Evolutionary conservation across 2,113 vertebrate genomes (phyloP), one percentile per base, ranked within the genome.

Genomic region (Zosterops pallidus): DNA sequence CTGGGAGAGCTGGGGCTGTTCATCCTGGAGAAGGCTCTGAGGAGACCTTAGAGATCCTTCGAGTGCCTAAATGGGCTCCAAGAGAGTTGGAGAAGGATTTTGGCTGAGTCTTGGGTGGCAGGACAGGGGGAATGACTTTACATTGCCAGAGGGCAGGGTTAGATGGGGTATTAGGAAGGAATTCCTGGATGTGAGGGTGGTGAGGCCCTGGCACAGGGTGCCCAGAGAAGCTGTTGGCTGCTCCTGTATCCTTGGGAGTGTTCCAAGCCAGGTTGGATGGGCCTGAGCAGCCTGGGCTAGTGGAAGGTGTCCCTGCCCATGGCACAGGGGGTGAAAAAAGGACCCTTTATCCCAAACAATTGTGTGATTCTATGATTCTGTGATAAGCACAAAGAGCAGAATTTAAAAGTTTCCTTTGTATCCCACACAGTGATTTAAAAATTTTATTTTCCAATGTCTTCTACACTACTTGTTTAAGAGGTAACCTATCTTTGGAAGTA

Each of bases 181-280:
- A 57, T 65, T 65, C 0, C 1, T 72, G 1, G 0, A 17, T 49
- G 14, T 2, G 35, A 42, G 31, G 14, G 21, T 57, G 50, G 9
- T 0, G 0, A 72, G 29, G 12, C 35, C 21, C 57, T 80, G 76
- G 50, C 57, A 7, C 31, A 59, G 62, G 44, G 3, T 76, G 6
- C 11, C 21, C 35, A 57, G 67, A 57, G 76, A 0, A 80, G 35
- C 31, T 80, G 67, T 7, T 7, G 50, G 35, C 49, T 80, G 57
- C 2, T 35, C 14, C 35, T 57, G 53, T 5, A 42, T 19, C 21
- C 57, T 37, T 64, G 67, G 31, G 0, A 74, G 15, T 39, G 44
- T 2, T 7, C 68, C 19, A n/a, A 39, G 33, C 5, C 44, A 39
- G 33, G 33, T 0, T 67, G 65, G 52, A 81, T 0, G 0, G 15